A percentile compares a stretch with the other conserved stretches of the same genome.
Evolutionary conservation across 1,140 invertebrate genomes (phyloP).

Genomic region (Ceratosolen fusciceps): DNA sequence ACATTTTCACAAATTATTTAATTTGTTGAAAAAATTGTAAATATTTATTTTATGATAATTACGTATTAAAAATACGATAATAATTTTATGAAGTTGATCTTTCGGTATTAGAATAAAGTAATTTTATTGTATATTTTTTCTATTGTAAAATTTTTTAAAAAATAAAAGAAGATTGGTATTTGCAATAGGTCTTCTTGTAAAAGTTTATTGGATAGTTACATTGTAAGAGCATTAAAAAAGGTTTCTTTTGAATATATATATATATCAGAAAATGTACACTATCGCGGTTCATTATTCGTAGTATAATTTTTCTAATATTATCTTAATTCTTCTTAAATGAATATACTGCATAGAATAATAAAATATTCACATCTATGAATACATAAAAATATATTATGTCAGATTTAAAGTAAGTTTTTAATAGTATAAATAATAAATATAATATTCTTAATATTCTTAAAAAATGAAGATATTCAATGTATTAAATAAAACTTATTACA

Average conservation of each 20-base stretch:
- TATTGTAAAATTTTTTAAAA: neutral
- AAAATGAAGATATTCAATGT: no score
- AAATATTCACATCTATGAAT: no score
- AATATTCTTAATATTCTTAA: no score
- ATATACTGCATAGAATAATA: no score
- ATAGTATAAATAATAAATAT: neutral
- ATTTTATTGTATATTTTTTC: neutral
- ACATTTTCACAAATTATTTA: no score
- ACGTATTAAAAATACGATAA: no score
- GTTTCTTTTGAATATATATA: slow-evolving; percentile 49
- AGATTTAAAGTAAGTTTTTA: no score
- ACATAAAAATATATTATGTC: no score
- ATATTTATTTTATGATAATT: no score
- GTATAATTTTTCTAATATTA: slow-evolving; percentile 7
- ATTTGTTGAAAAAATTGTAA: no score
- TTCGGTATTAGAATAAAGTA: neutral
- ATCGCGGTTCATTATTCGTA: neutral
- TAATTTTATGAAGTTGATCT: no score
- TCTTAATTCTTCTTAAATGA: neutral
- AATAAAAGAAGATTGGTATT: slow-evolving; percentile 51
- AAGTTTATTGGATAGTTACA: slow-evolving; percentile 57
- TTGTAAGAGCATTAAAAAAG: slow-evolving; percentile 56
- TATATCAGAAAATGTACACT: neutral
- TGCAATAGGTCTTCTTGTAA: slow-evolving; percentile 55
- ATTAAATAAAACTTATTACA: no score